phyloP scores from a whole-genome alignment of 2,888 invertebrate species.

The Danaus chrysippus region DNA sequence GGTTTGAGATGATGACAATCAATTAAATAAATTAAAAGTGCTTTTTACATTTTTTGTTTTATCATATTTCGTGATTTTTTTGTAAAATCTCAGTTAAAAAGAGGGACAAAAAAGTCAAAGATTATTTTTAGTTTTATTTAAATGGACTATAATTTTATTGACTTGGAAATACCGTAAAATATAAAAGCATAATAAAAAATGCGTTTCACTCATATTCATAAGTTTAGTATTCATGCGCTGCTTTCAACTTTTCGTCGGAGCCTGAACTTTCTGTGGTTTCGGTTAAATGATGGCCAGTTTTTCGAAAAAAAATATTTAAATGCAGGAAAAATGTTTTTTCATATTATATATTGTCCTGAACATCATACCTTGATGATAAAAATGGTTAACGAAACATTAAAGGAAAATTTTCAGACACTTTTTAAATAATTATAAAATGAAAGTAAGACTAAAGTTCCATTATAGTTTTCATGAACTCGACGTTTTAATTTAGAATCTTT shows the following conservation, averaged over 20 bases:
- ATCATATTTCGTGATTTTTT: neutral
- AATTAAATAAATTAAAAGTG: neutral
- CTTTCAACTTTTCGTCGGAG: slow-evolving; percentile 16
- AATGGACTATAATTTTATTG: neutral
- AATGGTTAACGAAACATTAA: too few species aligned
- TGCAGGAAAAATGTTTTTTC: neutral
- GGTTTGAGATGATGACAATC: neutral
- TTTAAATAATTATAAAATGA: too few species aligned
- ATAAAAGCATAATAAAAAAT: slow-evolving; percentile 5
- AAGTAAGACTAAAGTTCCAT: too few species aligned
- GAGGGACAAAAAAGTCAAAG: too few species aligned
- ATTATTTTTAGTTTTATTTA: too few species aligned
- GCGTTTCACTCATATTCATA: slow-evolving; percentile 9
- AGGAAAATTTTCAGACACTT: too few species aligned
- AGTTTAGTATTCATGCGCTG: slow-evolving; percentile 10
- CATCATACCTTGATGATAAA: too few species aligned
- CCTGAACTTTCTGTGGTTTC: slow-evolving; percentile 16
- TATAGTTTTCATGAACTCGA: too few species aligned
- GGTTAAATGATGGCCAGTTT: slow-evolving; percentile 12
- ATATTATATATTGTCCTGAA: too few species aligned
- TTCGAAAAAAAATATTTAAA: slow-evolving; percentile 11
- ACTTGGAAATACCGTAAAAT: neutral
- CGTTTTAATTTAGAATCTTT: too few species aligned
- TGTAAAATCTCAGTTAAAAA: too few species aligned
- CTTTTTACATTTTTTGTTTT: neutral